A percentile compares a stretch with the other conserved stretches of the same genome.
Conservation (phyloP, 2,797 vertebrate species). For the Psittacula echo region DNA sequence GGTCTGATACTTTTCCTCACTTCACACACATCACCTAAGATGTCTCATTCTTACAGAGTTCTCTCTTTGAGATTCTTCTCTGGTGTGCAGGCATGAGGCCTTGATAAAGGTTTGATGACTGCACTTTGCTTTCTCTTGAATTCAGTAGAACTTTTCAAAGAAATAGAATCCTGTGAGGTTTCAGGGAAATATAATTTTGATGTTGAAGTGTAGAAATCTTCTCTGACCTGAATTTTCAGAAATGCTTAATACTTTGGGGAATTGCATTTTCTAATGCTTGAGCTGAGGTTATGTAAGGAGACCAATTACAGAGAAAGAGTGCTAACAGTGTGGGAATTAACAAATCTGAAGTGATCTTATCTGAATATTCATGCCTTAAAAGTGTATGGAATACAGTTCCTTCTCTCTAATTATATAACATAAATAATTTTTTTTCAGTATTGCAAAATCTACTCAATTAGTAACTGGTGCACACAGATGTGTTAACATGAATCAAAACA, state of each 20-base stretch:
- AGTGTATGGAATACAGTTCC: background rate
- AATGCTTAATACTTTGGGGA: slow-evolving; percentile 15
- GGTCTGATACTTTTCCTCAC: background rate
- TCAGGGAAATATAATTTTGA: slow-evolving; percentile 46
- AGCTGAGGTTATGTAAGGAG: slow-evolving; percentile 31
- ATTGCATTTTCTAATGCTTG: slow-evolving; percentile 9
- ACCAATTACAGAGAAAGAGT: background rate
- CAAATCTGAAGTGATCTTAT: slow-evolving; percentile 3
- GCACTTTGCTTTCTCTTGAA: background rate
- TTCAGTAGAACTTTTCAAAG: slow-evolving; percentile 13
- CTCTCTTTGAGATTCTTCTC: background rate
- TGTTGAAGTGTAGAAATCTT: slow-evolving; percentile 43
- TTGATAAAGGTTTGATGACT: slow-evolving; percentile 9
- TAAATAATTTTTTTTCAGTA: background rate
- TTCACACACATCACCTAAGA: background rate
- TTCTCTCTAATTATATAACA: background rate
- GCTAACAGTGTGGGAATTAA: background rate
- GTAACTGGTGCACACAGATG: background rate
- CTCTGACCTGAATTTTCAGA: slow-evolving; percentile 52
- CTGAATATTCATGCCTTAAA: background rate
- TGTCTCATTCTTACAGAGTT: background rate
- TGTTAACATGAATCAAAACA: background rate
- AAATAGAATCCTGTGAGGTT: slow-evolving; percentile 52
- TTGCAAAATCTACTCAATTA: background rate
- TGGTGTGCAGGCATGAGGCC: background rate